Evolutionary conservation across 1,140 invertebrate genomes (phyloP).

Genomic region (Caligus rogercresseyi): DNA sequence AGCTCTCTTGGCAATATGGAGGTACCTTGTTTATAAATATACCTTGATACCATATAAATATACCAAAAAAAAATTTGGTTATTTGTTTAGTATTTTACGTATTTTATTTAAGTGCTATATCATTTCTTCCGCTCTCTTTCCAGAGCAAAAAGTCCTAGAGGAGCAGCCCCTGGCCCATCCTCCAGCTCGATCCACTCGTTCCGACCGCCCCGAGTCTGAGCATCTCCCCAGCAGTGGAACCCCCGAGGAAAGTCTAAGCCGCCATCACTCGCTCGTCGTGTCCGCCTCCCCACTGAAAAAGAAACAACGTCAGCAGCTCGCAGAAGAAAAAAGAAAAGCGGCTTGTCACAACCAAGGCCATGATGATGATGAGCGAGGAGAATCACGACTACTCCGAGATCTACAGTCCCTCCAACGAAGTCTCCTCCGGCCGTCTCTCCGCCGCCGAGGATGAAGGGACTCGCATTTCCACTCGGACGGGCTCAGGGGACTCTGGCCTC

Average conservation of each 20-base stretch:
- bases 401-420: constrained; percentile 70
- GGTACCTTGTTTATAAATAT: too few relatives aligned
- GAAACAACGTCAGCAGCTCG: constrained; percentile 22
- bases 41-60: too few relatives aligned
- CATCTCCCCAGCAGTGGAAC: background rate
- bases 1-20: too few relatives aligned
- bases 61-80: too few relatives aligned
- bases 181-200: too few relatives aligned
- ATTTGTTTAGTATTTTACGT: too few relatives aligned
- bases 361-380: constrained; percentile 33
- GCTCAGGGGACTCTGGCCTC: background rate
- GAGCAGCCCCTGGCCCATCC: too few relatives aligned
- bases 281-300: constrained; percentile 23
- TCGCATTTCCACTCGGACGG: background rate
- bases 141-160: too few relatives aligned
- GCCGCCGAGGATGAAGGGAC: constrained; percentile 8
- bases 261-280: constrained; percentile 22
- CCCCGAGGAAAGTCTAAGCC: background rate
- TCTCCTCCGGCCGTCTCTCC: background rate
- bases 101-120: too few relatives aligned
- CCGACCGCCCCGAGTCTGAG: background rate
- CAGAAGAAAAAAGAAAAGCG: constrained; percentile 21
- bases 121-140: too few relatives aligned
- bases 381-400: constrained; percentile 80
- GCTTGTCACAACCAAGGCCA: constrained; percentile 25